A percentile compares a stretch with the other conserved stretches of the same genome.
These are phyloP conservation scores for Tetropium fuscum DNA, from an alignment of 2,888 invertebrate genomes.

Conservation along the genomic window DNA sequence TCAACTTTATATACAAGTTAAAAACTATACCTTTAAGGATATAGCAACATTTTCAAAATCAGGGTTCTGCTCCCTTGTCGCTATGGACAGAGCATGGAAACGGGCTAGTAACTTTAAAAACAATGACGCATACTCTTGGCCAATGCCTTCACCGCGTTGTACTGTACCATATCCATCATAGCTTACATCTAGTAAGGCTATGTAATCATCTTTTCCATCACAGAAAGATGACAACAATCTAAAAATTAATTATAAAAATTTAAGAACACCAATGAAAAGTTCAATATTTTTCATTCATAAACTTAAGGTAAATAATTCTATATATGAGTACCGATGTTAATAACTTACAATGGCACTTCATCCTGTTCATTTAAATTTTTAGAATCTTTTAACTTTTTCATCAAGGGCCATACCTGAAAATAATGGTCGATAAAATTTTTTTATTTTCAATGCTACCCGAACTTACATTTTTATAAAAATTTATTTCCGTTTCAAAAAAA, in stretches of 20 bases:
- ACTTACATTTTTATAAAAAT: constrained; percentile 70
- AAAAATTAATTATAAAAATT: constrained; percentile 15
- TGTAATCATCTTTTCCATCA: constrained; percentile 65
- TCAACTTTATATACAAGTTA: neutral
- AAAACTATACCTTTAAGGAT: constrained; percentile 35
- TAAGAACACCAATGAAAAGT: neutral
- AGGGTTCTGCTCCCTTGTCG: constrained; percentile 63
- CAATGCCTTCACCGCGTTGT: constrained; percentile 56
- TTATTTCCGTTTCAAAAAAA: constrained; percentile 79
- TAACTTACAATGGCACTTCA: constrained; percentile 52
- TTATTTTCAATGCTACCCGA: neutral
- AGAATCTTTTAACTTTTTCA: constrained; percentile 63
- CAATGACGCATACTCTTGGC: constrained; percentile 54
- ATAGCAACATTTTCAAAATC: constrained; percentile 54
- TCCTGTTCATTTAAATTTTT: constrained; percentile 48
- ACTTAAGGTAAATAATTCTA: neutral
- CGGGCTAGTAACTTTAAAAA: constrained; percentile 63
- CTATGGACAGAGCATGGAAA: constrained; percentile 67
- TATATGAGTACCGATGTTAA: neutral
- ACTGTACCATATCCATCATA: constrained; percentile 58
- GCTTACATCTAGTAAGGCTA: constrained; percentile 64
- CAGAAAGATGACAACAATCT: constrained; percentile 58
- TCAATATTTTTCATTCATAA: neutral
- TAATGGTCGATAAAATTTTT: no score
- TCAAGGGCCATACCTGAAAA: constrained; percentile 64